Base-by-base conservation (phyloP, 2,888 invertebrate species). In the Nephrotoma appendiculata region DNA sequence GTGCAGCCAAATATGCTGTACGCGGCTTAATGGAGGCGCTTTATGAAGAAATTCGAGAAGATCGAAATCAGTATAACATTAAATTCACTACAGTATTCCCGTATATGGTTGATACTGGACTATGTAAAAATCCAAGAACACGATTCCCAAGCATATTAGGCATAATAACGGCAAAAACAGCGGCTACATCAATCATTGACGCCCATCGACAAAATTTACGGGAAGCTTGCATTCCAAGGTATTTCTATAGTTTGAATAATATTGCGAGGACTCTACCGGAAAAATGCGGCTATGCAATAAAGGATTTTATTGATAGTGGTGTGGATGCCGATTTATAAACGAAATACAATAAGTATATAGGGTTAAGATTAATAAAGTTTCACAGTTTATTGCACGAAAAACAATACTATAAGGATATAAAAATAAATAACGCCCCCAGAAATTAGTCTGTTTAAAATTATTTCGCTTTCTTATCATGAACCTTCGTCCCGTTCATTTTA, bases 41-140 rank as follows among this genome's bases (percentile, higher is more conserved):
- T 15, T 92, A 93, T 86, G 96, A 96, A 89, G 98, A 98, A 90
- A 90, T 98, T 31, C 92, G 95, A 87, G 94, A 93, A 89, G 93
- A 92, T 88, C 90, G 91, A 31, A n/a, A 9, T 15, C 52, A 52
- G n/a, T 88, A 90, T 87, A 90, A 94, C 92, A 94, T 98, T 85
- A 94, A 95, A 89, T 93, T 96, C 87, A 98, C 98, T 0, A 94
- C 95, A 0, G 94, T 98, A 87, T 98, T 94, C 90, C 98, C 98
- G 0, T 97, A 95, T 91, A 97, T 98, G 92, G 96, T 97, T 19
- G 95, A 96, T 90, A 98, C 97, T 0, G 97, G 97, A 0, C 92
- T 98, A 11, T 96, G 96, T 90, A 95, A 96, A 90, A 94, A 94
- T 88, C 96, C 96, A 0, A 94, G 93, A 90, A 94, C 96, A 88